phyloP scores from a whole-genome alignment of 1,140 invertebrate genomes.

The Neelides sp. region DNA sequence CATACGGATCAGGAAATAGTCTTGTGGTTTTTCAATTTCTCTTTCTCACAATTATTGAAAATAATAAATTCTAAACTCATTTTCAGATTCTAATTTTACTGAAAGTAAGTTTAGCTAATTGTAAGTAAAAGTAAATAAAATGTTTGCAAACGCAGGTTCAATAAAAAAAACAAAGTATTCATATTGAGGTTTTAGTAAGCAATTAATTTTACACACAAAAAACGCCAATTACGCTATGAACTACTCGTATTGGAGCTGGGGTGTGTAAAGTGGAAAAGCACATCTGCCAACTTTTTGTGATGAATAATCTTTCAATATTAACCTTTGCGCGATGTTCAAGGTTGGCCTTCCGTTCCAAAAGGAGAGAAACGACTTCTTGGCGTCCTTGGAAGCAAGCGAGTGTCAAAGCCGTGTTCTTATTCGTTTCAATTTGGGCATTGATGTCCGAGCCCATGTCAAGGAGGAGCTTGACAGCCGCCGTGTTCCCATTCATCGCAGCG shows the following conservation, averaged over 20 bases:
- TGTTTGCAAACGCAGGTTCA: not conserved
- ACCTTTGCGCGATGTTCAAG: constrained; percentile 97
- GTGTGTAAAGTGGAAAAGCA: too few species aligned
- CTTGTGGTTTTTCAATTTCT: too few species aligned
- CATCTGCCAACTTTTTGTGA: too few species aligned
- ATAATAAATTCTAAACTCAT: too few species aligned
- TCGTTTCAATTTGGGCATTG: constrained; percentile 99
- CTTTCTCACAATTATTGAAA: too few species aligned
- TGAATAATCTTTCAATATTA: too few species aligned
- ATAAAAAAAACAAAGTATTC: not conserved
- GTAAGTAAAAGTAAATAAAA: not conserved
- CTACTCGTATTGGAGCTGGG: constrained; percentile 14
- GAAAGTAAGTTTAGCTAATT: too few species aligned
- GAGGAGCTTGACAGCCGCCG: constrained; percentile 73
- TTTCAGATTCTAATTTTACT: too few species aligned
- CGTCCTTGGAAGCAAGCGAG: constrained; percentile 98
- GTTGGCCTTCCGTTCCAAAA: constrained; percentile 93
- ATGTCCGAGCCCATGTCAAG: constrained; percentile 98
- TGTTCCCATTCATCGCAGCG: constrained; percentile 99
- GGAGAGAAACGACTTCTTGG: constrained; percentile 90
- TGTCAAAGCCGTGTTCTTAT: constrained; percentile 95
- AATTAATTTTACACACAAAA: not conserved
- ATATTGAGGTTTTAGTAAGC: not conserved
- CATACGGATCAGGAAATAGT: too few species aligned
- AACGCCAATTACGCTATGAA: not conserved